Conservation (phyloP, 2,888 invertebrate genomes). For the Eucriotettix oculatus region DNA sequence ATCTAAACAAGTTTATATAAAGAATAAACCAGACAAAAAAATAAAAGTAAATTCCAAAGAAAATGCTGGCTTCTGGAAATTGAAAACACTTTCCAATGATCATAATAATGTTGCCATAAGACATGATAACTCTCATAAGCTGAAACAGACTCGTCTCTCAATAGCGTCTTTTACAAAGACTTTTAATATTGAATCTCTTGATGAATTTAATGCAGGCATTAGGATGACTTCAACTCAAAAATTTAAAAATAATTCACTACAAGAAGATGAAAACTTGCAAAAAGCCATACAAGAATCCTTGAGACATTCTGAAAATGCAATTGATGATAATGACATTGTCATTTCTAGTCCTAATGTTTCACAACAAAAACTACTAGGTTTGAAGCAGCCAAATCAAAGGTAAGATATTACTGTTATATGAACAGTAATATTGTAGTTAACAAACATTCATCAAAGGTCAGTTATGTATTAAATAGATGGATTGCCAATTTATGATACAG, state of each 20-base stretch:
- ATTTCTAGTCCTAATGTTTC: slow-evolving; percentile 1
- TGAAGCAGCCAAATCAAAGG: no score
- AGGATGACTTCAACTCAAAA: neutral
- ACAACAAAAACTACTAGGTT: neutral
- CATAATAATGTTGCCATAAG: neutral
- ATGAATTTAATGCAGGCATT: slow-evolving; percentile 3
- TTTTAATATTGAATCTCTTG: neutral
- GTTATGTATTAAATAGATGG: neutral
- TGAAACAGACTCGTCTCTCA: slow-evolving; percentile 2
- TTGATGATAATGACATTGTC: slow-evolving; percentile 1
- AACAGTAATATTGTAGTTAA: neutral
- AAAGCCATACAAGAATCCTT: neutral
- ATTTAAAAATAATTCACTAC: neutral
- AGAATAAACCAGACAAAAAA: no score
- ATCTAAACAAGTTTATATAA: no score
- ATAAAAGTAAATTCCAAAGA: neutral
- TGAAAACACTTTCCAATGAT: neutral
- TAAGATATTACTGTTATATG: neutral
- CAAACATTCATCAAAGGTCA: neutral
- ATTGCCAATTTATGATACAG: neutral
- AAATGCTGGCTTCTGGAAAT: slow-evolving; percentile 2
- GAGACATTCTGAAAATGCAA: neutral
- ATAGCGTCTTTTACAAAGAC: neutral
- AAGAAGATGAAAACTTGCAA: neutral
- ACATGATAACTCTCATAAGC: neutral